Base-by-base conservation (phyloP, 2,888 invertebrate species). In the Anagyrus pseudococci region DNA sequence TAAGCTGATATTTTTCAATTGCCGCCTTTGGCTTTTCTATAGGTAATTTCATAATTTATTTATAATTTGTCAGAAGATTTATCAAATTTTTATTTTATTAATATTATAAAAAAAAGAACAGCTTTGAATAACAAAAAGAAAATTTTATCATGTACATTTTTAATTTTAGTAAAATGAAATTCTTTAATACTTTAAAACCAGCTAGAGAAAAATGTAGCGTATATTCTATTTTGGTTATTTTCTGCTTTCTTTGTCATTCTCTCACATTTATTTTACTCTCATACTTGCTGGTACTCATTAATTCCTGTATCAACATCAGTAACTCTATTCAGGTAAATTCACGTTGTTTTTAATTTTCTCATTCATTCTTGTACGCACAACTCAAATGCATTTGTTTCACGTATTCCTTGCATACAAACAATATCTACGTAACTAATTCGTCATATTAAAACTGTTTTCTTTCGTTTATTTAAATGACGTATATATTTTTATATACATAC, bases 391-490 rank as follows among this genome's bases (percentile, higher is more conserved):
- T 37, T 58, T 67, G 64, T 67, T 65, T 67, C 57, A 62, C 65
- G 47, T 47, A 15, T 29, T 29, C 10, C 29, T 29, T 10, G 22
- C 19, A 44, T 64, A 56, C 71, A 72, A 73, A 73, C 70, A 71
- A 72, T 71, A 70, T 67, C 71, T 74, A 74, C 68, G 55, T 67
- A 70, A 47, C 69, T 74, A 74, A 67, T 40, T 40, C 60, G 4
- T 43, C 64, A 63, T 57, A 58, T 10, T 62, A 62, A 37, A 62
- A 60, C 25, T 66, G 47, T 59, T 33, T 53, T 15, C 8, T 4
- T 62, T 62, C 59, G 25, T 17, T 44, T 60, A 19, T 37, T 37
- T n/a, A n/a, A n/a, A n/a, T n/a, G n/a, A 37, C 33, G 33, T 37
- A 37, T 37, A 37, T 37, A 8, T 37, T 37, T 10, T 37, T 57